A percentile compares a stretch with the other conserved stretches of the same genome.
Conservation (phyloP, 2,113 vertebrate genomes). For the Lagopus leucura region DNA sequence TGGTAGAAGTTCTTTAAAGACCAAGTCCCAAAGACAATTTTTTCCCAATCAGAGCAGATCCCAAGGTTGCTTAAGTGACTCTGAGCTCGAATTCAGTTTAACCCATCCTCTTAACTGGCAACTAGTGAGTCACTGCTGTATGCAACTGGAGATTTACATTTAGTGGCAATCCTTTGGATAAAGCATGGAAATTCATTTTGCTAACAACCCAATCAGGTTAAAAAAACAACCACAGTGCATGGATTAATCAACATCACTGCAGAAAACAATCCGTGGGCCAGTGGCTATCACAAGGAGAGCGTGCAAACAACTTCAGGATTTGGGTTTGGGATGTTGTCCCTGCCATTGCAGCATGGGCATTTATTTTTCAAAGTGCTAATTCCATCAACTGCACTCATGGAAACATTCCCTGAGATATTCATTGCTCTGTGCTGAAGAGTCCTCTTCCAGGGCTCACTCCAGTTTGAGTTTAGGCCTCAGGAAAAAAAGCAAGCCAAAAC, state of each 20-base stretch:
- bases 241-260: neutral
- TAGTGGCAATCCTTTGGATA: neutral
- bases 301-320: neutral
- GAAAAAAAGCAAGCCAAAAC: neutral
- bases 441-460: neutral
- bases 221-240: neutral
- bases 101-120: neutral
- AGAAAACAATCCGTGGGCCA: neutral
- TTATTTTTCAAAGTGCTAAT: neutral
- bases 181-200: neutral
- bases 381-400: neutral
- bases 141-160: neutral
- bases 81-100: neutral
- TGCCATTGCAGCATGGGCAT: neutral
- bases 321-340: neutral
- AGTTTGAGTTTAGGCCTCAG: neutral
- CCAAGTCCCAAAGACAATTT: neutral
- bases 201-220: neutral
- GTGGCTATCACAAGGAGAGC: neutral
- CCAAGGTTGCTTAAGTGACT: neutral
- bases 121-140: fast-evolving
- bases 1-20: constrained; percentile 26
- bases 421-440: neutral
- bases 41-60: neutral
- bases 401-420: neutral